Evolutionary conservation across 1,140 invertebrate species (phyloP).

Genomic region (Formica exsecta): DNA sequence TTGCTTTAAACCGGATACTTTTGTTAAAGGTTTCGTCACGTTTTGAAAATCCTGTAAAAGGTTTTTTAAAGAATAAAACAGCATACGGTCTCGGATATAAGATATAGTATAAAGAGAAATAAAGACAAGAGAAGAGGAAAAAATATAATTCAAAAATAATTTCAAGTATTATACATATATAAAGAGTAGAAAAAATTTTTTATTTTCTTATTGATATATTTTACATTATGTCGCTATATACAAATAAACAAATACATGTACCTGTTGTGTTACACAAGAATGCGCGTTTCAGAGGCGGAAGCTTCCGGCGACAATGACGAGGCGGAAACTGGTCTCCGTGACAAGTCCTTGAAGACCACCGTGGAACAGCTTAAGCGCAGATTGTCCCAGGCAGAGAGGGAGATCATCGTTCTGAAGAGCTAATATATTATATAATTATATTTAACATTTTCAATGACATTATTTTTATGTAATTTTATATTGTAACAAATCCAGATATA

Average conservation of each 20-base stretch:
- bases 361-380: conserved; percentile 66
- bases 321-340: conserved; percentile 48
- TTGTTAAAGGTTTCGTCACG: neutral
- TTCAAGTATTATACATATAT: neutral
- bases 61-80: neutral
- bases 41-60: neutral
- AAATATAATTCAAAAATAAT: neutral
- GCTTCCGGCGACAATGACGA: conserved; percentile 76
- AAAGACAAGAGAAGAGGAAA: neutral
- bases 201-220: conserved; percentile 9
- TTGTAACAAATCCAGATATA: neutral
- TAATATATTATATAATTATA: no score
- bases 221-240: neutral
- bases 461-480: neutral
- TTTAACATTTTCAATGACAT: neutral
- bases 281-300: conserved; percentile 40
- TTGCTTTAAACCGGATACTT: neutral
- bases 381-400: conserved; percentile 60
- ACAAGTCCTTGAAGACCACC: conserved; percentile 65
- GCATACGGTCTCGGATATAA: neutral
- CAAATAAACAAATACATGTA: conserved; percentile 28
- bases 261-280: conserved; percentile 45
- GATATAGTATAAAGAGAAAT: neutral
- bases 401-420: conserved; percentile 65
- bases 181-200: neutral